Base-by-base conservation (phyloP, 2,888 invertebrate species). In the Amiota minor region DNA sequence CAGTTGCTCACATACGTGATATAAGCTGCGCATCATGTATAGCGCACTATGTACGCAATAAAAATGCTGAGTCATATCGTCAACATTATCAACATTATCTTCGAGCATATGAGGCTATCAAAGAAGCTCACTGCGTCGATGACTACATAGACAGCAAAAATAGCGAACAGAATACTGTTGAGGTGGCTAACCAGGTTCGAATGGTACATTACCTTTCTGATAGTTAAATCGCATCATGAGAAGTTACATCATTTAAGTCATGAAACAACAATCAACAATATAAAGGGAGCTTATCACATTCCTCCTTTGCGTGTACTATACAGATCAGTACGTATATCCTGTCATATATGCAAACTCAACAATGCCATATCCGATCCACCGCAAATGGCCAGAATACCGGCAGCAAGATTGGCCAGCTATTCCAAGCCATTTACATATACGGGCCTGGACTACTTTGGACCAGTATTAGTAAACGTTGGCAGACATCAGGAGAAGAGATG, bases 341-440 rank as follows among this genome's bases (percentile, higher is more conserved):
- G 53, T n/a, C 53, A 50, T 2, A 50, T 50, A 12, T 0, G 53
- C 53, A 50, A 50, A 12, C 9, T 50, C 53, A 50, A 3, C 12
- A 50, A 50, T 50, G 53, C 53, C 53, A 50, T 50, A 10, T 12
- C 53, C 53, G n/a, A 50, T 50, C 53, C 12, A 50, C 9, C 53
- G 53, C 53, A 10, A 50, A 50, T 50, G 4, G 53, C 53, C 53
- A 50, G 9, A 9, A 50, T 35, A 35, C 12, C n/a, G 53, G 53
- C 53, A 50, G 53, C 53, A 50, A 50, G n/a, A 50, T 50, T 50
- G 53, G 53, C 53, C 12, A 50, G 53, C 53, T 50, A 50, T 50
- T 50, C 53, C 53, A 50, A 50, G n/a, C 53, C 53, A 50, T 50
- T 50, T 50, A 50, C 53, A 50, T 50, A 50, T 50, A 50, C 53